A percentile compares a stretch with the other conserved stretches of the same genome.
Evolutionary conservation across 2,888 invertebrate species (phyloP).

Genomic region (Labia minor): DNA sequence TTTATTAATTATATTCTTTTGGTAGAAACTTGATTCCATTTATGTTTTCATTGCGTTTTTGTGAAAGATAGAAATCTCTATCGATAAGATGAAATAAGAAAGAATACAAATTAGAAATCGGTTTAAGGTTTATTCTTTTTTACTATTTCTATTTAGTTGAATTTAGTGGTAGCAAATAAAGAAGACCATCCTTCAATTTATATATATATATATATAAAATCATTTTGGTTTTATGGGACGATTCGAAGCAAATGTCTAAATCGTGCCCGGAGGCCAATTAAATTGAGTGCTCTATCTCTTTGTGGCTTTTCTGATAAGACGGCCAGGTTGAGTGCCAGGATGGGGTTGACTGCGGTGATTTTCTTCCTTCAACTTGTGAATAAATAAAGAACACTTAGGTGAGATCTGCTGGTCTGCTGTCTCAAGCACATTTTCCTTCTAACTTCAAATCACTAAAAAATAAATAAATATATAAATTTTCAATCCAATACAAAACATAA

Average conservation of each 20-base stretch:
- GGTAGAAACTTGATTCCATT: too few relatives aligned
- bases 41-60: too few relatives aligned
- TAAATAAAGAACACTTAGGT: neutral
- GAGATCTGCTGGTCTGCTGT: too few relatives aligned
- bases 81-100: too few relatives aligned
- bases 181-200: neutral
- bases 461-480: too few relatives aligned
- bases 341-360: neutral
- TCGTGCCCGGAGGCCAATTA: neutral
- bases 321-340: neutral
- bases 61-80: too few relatives aligned
- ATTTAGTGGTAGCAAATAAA: neutral
- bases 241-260: neutral
- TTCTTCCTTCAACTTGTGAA: neutral
- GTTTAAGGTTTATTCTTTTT: too few relatives aligned
- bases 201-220: conserved; percentile 3
- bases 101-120: too few relatives aligned
- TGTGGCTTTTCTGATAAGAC: neutral
- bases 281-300: conserved; percentile 7
- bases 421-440: too few relatives aligned
- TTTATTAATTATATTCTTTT: too few relatives aligned
- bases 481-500: too few relatives aligned
- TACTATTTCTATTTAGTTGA: neutral
- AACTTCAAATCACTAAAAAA: too few relatives aligned
- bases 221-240: neutral